Conservation (phyloP, 2,113 vertebrate genomes). For the Cairina moschata region DNA sequence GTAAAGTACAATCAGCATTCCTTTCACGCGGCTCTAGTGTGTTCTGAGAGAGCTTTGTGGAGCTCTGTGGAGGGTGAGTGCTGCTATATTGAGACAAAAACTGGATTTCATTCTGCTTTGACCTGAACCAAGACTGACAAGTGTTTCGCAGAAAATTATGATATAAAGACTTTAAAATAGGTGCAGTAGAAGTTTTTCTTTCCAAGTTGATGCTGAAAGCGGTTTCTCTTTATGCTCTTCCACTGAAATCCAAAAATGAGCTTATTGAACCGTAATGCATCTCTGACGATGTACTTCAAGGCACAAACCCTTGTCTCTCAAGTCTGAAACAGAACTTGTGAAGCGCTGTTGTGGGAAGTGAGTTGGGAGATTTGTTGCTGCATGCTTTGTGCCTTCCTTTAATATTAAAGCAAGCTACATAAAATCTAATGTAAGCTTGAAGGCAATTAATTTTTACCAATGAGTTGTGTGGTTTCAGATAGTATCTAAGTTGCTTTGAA, state of each 20-base stretch:
- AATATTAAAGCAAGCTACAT: background rate
- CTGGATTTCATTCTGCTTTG: background rate
- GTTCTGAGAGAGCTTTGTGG: background rate
- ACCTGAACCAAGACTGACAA: background rate
- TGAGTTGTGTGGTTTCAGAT: background rate
- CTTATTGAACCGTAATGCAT: background rate
- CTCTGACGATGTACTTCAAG: background rate
- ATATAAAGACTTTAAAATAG: background rate
- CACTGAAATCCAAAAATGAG: background rate
- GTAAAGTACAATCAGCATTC: conserved; percentile 36
- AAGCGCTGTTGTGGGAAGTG: background rate
- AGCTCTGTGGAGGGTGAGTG: background rate
- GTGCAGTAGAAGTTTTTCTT: background rate
- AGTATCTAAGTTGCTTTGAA: background rate
- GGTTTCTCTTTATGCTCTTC: background rate
- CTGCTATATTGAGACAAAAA: background rate
- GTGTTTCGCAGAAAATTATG: background rate
- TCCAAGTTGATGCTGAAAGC: background rate
- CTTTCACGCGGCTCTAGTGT: background rate
- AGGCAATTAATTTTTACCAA: background rate
- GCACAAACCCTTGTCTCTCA: background rate
- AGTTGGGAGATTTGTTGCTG: background rate
- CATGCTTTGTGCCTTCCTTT: background rate
- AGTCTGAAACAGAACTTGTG: fast-evolving
- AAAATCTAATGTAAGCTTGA: background rate